Conservation (phyloP, 92 coral and sea anemone genomes). For the Scolanthus callimorphus region DNA sequence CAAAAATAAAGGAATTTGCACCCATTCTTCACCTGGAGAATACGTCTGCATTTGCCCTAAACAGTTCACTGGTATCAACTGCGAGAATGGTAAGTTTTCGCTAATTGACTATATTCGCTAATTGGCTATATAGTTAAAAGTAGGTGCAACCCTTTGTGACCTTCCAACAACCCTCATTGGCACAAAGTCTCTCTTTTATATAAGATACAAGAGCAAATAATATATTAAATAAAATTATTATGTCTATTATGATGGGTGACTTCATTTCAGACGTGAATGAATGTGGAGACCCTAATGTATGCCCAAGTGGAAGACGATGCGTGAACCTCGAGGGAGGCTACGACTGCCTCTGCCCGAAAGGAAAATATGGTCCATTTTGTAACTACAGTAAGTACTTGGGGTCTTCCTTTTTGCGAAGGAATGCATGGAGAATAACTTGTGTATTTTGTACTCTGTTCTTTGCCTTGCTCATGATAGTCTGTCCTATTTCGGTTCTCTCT, state of each 20-base stretch:
- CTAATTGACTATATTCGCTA: neutral
- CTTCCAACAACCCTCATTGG: too few relatives aligned
- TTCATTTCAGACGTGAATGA: neutral
- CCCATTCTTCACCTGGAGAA: neutral
- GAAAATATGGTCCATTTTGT: conserved; percentile 1
- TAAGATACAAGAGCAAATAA: too few relatives aligned
- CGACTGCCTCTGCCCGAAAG: neutral
- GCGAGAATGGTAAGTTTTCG: neutral
- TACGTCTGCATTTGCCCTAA: neutral
- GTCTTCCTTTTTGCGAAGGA: too few relatives aligned
- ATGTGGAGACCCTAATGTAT: neutral
- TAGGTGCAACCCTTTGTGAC: neutral
- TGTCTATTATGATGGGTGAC: neutral
- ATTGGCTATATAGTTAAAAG: neutral
- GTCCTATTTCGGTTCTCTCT: too few relatives aligned
- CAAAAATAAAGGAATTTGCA: neutral
- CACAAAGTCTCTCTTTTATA: too few relatives aligned
- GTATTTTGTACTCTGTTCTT: neutral
- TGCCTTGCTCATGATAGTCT: too few relatives aligned
- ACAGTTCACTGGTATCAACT: neutral
- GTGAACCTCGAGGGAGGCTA: neutral
- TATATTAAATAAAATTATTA: too few relatives aligned
- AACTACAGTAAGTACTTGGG: neutral
- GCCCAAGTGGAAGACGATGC: neutral
- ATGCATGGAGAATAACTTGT: neutral